Conservation (phyloP, 1,140 invertebrate species). For the Leptinotarsa undecemlineata region DNA sequence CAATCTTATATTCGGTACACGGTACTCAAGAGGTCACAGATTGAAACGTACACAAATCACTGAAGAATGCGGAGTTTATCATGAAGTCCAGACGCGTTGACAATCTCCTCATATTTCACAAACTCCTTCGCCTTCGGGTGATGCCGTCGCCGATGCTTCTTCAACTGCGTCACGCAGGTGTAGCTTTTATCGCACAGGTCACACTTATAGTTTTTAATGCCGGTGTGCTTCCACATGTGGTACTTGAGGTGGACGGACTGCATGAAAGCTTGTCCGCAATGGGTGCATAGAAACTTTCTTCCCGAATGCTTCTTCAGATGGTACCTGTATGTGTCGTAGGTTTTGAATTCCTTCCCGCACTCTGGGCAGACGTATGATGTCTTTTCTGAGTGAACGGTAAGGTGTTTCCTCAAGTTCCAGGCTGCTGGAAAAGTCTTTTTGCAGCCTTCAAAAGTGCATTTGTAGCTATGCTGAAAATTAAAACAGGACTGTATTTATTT, state of each 20-base stretch:
- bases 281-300: conserved; percentile 21
- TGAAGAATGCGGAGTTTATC: too few species aligned
- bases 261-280: conserved; percentile 28
- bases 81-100: too few species aligned
- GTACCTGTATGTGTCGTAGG: conserved; percentile 30
- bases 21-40: too few species aligned
- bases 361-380: conserved; percentile 13
- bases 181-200: conserved; percentile 30
- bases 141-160: conserved; percentile 23
- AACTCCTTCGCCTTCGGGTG: conserved; percentile 11
- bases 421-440: conserved; percentile 16
- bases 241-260: conserved; percentile 29
- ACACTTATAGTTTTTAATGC: conserved; percentile 32
- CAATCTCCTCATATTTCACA: not conserved
- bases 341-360: conserved; percentile 28
- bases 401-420: conserved; percentile 23
- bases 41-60: too few species aligned
- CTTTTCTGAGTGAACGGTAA: conserved; percentile 15
- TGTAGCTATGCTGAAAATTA: not conserved
- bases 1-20: too few species aligned
- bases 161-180: conserved; percentile 22
- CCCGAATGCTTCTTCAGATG: conserved; percentile 30
- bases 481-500: too few species aligned
- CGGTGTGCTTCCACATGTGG: conserved; percentile 30
- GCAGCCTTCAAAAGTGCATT: conserved; percentile 20